These are phyloP conservation scores for Urophycis tenuis DNA, from an alignment of 2,797 vertebrate species.

Conservation along the genomic window DNA sequence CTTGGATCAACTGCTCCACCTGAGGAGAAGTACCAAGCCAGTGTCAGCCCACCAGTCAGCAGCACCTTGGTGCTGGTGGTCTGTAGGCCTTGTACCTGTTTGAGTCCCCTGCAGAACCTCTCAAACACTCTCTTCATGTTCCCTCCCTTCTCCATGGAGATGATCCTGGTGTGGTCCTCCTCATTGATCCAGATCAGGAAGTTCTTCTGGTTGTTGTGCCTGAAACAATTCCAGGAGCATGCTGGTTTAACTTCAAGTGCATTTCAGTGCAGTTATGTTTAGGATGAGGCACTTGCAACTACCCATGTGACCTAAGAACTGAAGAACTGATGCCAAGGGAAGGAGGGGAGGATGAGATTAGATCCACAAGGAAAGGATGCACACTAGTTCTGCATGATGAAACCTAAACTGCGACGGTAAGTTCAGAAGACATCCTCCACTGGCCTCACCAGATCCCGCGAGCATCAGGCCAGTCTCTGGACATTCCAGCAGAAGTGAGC, in stretches of 20 bases:
- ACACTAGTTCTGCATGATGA: background rate
- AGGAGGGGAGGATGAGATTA: background rate
- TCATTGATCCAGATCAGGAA: conserved; percentile 84
- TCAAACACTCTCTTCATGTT: conserved; percentile 84
- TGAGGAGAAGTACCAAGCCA: conserved; percentile 23
- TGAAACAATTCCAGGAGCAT: conserved; percentile 33
- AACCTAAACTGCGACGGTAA: background rate
- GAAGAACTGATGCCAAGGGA: conserved; percentile 3
- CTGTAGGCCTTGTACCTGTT: conserved; percentile 63
- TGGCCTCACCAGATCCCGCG: conserved; percentile 72
- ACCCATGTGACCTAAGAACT: too few relatives aligned
- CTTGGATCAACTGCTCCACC: conserved; percentile 78
- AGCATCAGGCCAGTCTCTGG: conserved; percentile 82
- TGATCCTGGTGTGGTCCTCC: conserved; percentile 80
- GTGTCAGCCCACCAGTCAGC: background rate
- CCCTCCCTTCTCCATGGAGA: conserved; percentile 82
- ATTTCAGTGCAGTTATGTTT: background rate
- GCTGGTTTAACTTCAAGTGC: background rate
- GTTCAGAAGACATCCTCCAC: background rate
- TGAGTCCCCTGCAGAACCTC: conserved; percentile 77
- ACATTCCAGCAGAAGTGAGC: conserved; percentile 79
- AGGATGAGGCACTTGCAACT: background rate
- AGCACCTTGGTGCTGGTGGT: background rate
- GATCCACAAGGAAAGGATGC: background rate
- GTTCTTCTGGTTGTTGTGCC: conserved; percentile 82